Conservation (phyloP, 2,797 vertebrate genomes). For the Typhlichthys subterraneus region DNA sequence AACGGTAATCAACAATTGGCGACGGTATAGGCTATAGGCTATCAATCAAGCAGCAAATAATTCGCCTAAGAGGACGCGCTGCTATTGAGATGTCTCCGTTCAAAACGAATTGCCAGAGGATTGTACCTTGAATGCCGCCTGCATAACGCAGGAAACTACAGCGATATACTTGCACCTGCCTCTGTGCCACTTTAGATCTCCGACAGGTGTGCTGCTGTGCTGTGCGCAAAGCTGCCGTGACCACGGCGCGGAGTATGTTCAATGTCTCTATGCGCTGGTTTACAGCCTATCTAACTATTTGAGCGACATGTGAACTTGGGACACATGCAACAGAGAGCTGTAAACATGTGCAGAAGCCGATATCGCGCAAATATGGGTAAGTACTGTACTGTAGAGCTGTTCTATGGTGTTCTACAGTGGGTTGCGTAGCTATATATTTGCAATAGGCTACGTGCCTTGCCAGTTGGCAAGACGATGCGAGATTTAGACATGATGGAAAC, state of each 20-base stretch:
- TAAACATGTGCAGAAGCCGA: constrained; percentile 65
- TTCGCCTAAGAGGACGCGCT: constrained; percentile 16
- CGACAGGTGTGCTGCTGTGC: constrained; percentile 65
- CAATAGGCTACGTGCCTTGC: no score
- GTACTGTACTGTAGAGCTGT: constrained; percentile 32
- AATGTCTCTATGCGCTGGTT: constrained; percentile 28
- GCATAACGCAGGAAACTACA: constrained; percentile 47
- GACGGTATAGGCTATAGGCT: constrained; percentile 18
- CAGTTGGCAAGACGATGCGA: not conserved
- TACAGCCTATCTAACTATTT: constrained; percentile 47
- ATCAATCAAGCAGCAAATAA: constrained; percentile 22
- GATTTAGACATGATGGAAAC: not conserved
- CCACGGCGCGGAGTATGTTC: constrained; percentile 39
- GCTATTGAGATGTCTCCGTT: constrained; percentile 10
- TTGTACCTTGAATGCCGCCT: not conserved
- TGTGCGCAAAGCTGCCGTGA: constrained; percentile 41
- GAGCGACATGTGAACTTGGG: constrained; percentile 73
- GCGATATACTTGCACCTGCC: constrained; percentile 47
- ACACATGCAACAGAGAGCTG: constrained; percentile 55
- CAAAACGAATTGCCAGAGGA: no score
- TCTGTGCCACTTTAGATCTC: constrained; percentile 47
- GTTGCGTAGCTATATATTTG: not conserved
- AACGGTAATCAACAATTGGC: constrained; percentile 53
- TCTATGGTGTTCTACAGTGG: not conserved
- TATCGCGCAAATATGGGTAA: constrained; percentile 77